Conservation (phyloP, 2,797 vertebrate species). For the Fundulus diaphanus region DNA sequence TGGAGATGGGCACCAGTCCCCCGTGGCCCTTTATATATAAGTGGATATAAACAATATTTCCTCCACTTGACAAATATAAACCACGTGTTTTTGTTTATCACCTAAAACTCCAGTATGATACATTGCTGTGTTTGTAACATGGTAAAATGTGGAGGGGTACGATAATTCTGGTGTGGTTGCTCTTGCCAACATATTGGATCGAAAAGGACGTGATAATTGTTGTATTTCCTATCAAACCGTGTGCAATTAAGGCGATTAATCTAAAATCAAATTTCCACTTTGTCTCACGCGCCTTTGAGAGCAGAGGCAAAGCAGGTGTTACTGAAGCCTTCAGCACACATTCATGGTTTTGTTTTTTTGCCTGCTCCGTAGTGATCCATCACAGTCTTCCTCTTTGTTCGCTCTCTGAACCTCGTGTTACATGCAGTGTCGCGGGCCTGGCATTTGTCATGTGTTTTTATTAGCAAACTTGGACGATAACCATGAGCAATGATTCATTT, state of each 20-base stretch:
- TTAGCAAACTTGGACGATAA: conserved; percentile 16
- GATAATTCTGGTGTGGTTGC: conserved; percentile 5
- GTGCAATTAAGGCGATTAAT: neutral
- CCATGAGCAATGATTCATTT: neutral
- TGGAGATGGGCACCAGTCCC: neutral
- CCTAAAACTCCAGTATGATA: neutral
- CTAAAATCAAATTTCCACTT: neutral
- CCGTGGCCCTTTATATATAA: neutral
- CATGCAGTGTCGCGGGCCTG: conserved; percentile 25
- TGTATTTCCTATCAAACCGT: neutral
- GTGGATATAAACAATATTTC: neutral
- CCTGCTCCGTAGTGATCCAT: conserved; percentile 53
- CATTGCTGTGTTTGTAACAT: neutral
- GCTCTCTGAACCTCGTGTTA: conserved; percentile 26
- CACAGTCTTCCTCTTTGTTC: conserved; percentile 44
- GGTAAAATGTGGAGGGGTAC: neutral
- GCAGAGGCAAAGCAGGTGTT: conserved; percentile 52
- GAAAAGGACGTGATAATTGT: conserved; percentile 7
- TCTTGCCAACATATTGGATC: neutral
- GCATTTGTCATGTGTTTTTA: conserved; percentile 29
- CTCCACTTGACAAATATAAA: neutral
- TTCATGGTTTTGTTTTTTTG: conserved; percentile 53
- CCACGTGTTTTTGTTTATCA: neutral
- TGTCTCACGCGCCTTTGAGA: neutral
- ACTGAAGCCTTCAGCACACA: conserved; percentile 57